A percentile compares a stretch with the other conserved stretches of the same genome.
Conservation (phyloP, 2,797 vertebrate genomes). For the Harpagifer antarcticus region DNA sequence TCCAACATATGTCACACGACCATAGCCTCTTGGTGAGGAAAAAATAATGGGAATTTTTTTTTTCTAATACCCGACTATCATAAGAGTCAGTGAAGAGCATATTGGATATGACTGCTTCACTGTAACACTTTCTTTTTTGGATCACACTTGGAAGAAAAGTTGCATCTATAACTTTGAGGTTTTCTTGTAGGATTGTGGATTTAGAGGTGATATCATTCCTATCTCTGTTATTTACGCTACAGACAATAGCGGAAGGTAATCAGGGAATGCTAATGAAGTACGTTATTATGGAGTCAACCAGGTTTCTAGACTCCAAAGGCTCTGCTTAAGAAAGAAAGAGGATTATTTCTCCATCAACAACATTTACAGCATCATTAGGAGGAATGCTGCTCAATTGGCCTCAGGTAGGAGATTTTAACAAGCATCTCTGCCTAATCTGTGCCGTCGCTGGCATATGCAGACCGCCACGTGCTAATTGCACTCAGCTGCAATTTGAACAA, state of each 20-base stretch:
- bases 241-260: conserved; percentile 77
- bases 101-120: conserved; percentile 29
- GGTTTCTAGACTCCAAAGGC: conserved; percentile 89
- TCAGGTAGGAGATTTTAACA: conserved; percentile 96
- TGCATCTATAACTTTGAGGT: conserved; percentile 35
- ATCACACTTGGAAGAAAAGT: conserved; percentile 40
- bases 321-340: conserved; percentile 91
- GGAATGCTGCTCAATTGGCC: conserved; percentile 91
- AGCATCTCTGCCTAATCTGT: conserved; percentile 91
- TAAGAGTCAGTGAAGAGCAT: conserved; percentile 34
- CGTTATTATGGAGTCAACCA: conserved; percentile 90
- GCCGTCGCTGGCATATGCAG: conserved; percentile 92
- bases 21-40: conserved; percentile 46
- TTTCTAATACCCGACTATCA: conserved; percentile 42
- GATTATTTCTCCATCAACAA: conserved; percentile 97
- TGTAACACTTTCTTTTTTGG: conserved; percentile 15
- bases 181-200: neutral
- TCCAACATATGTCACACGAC: conserved; percentile 62
- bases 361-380: conserved; percentile 95
- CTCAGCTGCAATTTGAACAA: conserved; percentile 98
- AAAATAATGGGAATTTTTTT: conserved; percentile 63
- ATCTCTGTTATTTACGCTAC: conserved; percentile 24
- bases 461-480: conserved; percentile 95
- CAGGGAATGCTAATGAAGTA: conserved; percentile 86
- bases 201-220: conserved; percentile 5